A percentile compares a stretch with the other conserved stretches of the same genome.
Evolutionary conservation across 2,797 vertebrate genomes (phyloP).

Genomic region (Hoplostethus atlanticus): DNA sequence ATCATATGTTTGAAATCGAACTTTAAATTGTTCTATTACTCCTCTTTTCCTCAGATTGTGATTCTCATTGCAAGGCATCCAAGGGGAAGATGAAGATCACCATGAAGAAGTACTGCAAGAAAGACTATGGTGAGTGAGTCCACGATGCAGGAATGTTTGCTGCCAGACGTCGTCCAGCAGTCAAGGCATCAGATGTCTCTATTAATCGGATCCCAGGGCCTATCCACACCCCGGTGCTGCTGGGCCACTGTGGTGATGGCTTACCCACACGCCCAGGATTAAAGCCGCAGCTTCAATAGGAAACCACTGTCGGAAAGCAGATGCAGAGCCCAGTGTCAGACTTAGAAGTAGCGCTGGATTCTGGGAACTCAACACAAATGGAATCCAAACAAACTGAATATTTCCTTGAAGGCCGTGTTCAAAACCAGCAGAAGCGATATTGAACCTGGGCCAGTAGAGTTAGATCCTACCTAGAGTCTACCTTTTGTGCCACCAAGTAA

Average conservation of each 20-base stretch:
- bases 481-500: background rate
- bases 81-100: conserved; percentile 99
- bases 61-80: conserved; percentile 97
- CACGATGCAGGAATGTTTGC: conserved; percentile 37
- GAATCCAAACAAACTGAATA: conserved; percentile 2
- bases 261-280: conserved; percentile 60
- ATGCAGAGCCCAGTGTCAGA: conserved; percentile 19
- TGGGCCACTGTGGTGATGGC: conserved; percentile 36
- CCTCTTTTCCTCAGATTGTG: conserved; percentile 84
- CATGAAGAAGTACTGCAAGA: conserved; percentile 99
- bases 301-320: background rate
- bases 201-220: conserved; percentile 53
- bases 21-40: background rate
- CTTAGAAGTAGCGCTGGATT: conserved; percentile 48
- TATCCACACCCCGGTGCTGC: conserved; percentile 21
- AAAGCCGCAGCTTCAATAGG: conserved; percentile 54
- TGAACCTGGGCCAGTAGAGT: background rate
- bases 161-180: conserved; percentile 47
- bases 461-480: background rate
- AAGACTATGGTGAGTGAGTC: conserved; percentile 95
- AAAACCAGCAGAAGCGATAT: background rate
- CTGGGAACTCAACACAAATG: conserved; percentile 4
- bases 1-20: background rate
- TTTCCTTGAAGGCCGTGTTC: conserved; percentile 9
- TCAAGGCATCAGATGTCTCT: conserved; percentile 63